A percentile compares a stretch with the other conserved stretches of the same genome.
These are phyloP conservation scores for Lutraria rhynchaena DNA, from an alignment of 1,140 invertebrate species.

Conservation along the genomic window DNA sequence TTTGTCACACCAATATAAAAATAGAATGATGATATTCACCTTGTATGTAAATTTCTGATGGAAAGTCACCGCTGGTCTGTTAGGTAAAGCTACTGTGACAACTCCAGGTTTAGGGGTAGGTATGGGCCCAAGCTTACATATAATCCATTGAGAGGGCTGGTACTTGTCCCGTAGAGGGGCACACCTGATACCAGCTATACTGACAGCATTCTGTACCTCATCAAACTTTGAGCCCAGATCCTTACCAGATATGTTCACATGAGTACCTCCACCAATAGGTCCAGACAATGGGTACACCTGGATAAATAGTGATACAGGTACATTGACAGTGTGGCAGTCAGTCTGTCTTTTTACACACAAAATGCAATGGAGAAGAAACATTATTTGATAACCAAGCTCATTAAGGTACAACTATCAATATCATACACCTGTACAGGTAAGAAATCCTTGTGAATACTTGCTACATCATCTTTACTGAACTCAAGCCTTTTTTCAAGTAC, in stretches of 20 bases:
- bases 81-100: constrained; percentile 47
- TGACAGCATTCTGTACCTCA: constrained; percentile 95
- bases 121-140: constrained; percentile 53
- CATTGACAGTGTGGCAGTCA: too few relatives aligned
- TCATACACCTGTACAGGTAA: too few relatives aligned
- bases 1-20: too few relatives aligned
- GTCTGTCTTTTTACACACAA: too few relatives aligned
- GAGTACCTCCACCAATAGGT: constrained; percentile 96
- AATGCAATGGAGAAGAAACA: too few relatives aligned
- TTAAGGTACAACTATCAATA: too few relatives aligned
- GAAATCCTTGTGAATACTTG: too few relatives aligned
- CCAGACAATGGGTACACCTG: constrained; percentile 96
- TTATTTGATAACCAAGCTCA: too few relatives aligned
- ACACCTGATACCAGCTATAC: constrained; percentile 95
- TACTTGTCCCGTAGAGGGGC: constrained; percentile 89
- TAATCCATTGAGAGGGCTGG: constrained; percentile 87
- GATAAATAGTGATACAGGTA: too few relatives aligned
- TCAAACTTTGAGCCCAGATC: constrained; percentile 96
- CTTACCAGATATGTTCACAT: constrained; percentile 98
- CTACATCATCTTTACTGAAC: too few relatives aligned
- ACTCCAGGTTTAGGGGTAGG: constrained; percentile 12
- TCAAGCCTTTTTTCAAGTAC: too few relatives aligned
- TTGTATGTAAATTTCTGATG: constrained; percentile 51
- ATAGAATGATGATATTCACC: constrained; percentile 10
- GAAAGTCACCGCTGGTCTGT: constrained; percentile 49